Conservation (phyloP, 1,140 invertebrate genomes). For the Bombyx mori region ASM3026992v2 NC_085133.1:6670501-6671000, state of each 20-base stretch:
- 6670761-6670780: constrained; percentile 70
- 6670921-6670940: constrained; percentile 32
- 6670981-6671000: too few relatives aligned
- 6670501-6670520: constrained; percentile 60
- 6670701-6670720: constrained; percentile 65
- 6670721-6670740: constrained; percentile 63
- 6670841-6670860: constrained; percentile 63
- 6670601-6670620: constrained; percentile 35
- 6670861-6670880: constrained; percentile 66
- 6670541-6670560: constrained; percentile 55
- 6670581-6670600: constrained; percentile 36
- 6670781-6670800: constrained; percentile 70
- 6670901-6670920: constrained; percentile 15
- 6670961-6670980: too few relatives aligned
- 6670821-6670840: constrained; percentile 47
- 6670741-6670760: constrained; percentile 67
- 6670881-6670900: constrained; percentile 64
- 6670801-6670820: constrained; percentile 62
- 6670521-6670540: constrained; percentile 56
- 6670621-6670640: constrained; percentile 64
- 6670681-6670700: constrained; percentile 70
- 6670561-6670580: constrained; percentile 61
- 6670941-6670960: not conserved
- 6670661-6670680: constrained; percentile 68
- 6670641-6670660: constrained; percentile 62